phyloP scores from a whole-genome alignment of 2,113 vertebrate species.

The Proteles cristata region DNA sequence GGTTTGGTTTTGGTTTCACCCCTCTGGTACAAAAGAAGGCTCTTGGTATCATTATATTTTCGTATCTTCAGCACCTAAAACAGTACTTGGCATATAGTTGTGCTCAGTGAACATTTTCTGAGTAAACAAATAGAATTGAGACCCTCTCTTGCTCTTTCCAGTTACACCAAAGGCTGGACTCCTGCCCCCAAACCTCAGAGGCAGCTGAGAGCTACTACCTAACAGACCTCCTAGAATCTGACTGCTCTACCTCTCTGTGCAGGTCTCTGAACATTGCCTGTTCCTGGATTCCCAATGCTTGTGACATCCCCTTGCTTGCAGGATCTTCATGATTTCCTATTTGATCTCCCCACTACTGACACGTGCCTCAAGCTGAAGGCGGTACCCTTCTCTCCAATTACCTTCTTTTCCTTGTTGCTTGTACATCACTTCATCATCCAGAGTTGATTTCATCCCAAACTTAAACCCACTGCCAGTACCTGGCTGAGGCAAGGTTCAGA shows the following conservation, averaged over 20 bases:
- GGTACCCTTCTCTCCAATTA: background rate
- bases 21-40: background rate
- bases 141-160: background rate
- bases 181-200: background rate
- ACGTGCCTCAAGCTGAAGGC: background rate
- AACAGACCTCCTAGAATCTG: background rate
- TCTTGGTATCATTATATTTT: background rate
- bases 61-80: background rate
- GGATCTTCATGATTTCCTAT: background rate
- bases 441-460: background rate
- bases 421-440: background rate
- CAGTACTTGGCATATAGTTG: background rate
- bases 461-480: background rate
- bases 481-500: background rate
- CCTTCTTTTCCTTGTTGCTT: background rate
- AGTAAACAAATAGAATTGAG: background rate
- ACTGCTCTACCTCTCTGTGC: background rate
- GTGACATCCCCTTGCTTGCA: background rate
- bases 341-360: background rate
- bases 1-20: background rate
- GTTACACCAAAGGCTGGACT: background rate
- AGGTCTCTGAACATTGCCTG: background rate
- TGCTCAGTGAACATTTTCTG: background rate
- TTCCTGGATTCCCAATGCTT: background rate
- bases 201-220: background rate